Percentiles rank a stretch among this genome's conserved stretches.
These are phyloP conservation scores for Erannis defoliaria DNA, from an alignment of 2,888 invertebrate species.

Conservation along the genomic window DNA sequence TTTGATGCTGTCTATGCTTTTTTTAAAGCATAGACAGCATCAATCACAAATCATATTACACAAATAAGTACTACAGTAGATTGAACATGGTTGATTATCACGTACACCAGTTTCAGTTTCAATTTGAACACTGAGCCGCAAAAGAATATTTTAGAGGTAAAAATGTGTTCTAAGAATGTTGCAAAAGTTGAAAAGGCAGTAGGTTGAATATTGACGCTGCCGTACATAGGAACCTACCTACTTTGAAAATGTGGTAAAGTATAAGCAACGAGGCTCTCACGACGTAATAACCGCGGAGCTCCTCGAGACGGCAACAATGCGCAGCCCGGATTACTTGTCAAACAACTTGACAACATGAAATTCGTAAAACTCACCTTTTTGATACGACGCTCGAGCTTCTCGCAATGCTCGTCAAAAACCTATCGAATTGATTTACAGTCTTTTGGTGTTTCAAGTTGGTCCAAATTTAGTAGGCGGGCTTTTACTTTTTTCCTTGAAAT, in stretches of 20 bases:
- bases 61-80: too few species aligned
- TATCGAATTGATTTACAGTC: constrained; percentile 62
- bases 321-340: constrained; percentile 72
- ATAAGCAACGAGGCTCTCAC: constrained; percentile 54
- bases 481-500: not conserved
- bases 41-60: too few species aligned
- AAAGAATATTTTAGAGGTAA: constrained; percentile 15
- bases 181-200: constrained; percentile 43
- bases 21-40: too few species aligned
- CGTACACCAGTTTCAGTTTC: too few species aligned
- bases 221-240: constrained; percentile 14
- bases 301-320: constrained; percentile 62
- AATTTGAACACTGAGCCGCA: not conserved
- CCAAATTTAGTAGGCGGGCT: constrained; percentile 41
- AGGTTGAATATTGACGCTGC: constrained; percentile 38
- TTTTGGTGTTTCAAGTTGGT: constrained; percentile 49
- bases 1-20: too few species aligned
- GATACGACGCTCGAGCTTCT: constrained; percentile 54
- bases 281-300: constrained; percentile 67
- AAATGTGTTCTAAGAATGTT: constrained; percentile 40
- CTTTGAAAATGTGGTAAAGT: constrained; percentile 52
- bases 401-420: constrained; percentile 52
- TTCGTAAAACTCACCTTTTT: constrained; percentile 71
- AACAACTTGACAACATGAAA: constrained; percentile 74
- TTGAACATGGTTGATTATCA: too few species aligned